These are phyloP conservation scores for Heliocidaris tuberculata DNA, from an alignment of 35 echinoderm and acorn worm genomes.

Conservation along the genomic window DNA sequence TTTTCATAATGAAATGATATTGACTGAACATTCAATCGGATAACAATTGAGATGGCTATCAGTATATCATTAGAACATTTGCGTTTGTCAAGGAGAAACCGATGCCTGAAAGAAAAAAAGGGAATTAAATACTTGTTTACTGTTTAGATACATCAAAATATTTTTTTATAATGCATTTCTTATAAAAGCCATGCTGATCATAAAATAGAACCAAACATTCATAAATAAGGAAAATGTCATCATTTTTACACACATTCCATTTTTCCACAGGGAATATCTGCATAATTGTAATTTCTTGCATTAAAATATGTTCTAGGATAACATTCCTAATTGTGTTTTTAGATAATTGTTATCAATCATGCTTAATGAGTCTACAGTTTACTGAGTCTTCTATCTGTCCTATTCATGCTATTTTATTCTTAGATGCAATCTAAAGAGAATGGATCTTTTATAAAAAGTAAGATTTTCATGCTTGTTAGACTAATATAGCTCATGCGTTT, in stretches of 20 bases:
- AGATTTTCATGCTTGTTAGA: background rate
- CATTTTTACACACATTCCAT: background rate
- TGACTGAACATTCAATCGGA: background rate
- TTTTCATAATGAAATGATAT: background rate
- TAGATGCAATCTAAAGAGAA: background rate
- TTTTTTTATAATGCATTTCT: background rate
- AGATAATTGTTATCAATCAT: background rate
- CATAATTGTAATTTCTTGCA: background rate
- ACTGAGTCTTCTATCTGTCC: background rate
- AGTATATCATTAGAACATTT: background rate
- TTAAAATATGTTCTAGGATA: background rate
- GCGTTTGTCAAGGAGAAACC: background rate
- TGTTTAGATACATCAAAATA: too few relatives aligned
- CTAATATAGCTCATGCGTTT: background rate
- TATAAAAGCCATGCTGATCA: slow-evolving; percentile 8
- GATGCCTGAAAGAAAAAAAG: background rate
- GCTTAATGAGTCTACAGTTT: background rate
- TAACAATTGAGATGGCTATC: background rate
- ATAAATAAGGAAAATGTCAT: background rate
- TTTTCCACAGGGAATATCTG: background rate
- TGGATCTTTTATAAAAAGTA: background rate
- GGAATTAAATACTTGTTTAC: too few relatives aligned
- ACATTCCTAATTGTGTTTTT: background rate
- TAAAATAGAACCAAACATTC: background rate
- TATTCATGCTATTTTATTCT: background rate